Evolutionary conservation across 2,888 invertebrate genomes (phyloP).

Genomic region (Gastrophysa polygoni): DNA sequence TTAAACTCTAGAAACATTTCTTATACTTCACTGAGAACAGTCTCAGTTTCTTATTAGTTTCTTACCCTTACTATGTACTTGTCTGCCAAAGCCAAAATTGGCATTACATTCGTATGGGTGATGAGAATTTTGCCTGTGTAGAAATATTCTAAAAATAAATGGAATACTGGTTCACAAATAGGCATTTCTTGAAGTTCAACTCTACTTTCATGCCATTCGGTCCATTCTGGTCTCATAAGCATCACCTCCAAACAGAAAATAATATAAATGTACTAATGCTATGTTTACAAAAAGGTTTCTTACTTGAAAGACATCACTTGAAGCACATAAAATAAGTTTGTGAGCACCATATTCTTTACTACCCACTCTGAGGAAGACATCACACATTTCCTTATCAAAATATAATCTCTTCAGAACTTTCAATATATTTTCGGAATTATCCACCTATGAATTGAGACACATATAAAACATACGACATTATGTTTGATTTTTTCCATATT

Average conservation of each 20-base stretch:
- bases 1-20: constrained; percentile 70
- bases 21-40: too few relatives aligned
- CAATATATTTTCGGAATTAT: constrained; percentile 82
- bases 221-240: constrained; percentile 94
- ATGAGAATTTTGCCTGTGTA: constrained; percentile 91
- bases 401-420: constrained; percentile 83
- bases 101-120: constrained; percentile 82
- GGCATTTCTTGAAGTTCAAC: constrained; percentile 87
- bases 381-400: constrained; percentile 87
- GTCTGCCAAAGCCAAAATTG: constrained; percentile 87
- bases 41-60: too few relatives aligned
- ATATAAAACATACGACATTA: not conserved
- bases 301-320: constrained; percentile 95
- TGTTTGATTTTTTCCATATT: not conserved
- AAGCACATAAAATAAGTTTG: constrained; percentile 88
- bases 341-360: constrained; percentile 85
- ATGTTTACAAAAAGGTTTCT: constrained; percentile 3
- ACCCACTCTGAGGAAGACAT: constrained; percentile 84
- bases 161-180: constrained; percentile 83
- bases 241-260: constrained; percentile 68
- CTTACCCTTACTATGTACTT: constrained; percentile 90
- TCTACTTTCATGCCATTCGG: constrained; percentile 83
- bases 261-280: not conserved
- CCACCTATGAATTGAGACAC: constrained; percentile 64
- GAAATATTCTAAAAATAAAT: constrained; percentile 82